Percentiles rank a stretch among this genome's conserved stretches.
phyloP scores from a whole-genome alignment of 1,140 invertebrate species.

The Tetramorium alpestre region DNA sequence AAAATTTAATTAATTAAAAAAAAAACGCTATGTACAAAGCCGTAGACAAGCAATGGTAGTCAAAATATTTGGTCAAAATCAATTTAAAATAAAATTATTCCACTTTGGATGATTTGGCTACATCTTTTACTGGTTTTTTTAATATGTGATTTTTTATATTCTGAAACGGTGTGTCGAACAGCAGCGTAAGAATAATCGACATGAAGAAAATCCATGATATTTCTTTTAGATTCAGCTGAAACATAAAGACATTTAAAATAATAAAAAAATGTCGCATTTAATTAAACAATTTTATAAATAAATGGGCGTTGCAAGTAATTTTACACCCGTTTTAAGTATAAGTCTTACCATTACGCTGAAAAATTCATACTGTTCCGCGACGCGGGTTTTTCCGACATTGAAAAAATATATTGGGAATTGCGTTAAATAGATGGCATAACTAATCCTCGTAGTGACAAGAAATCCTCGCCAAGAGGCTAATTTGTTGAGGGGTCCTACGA shows the following conservation, averaged over 20 bases:
- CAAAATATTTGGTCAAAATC: conserved; percentile 28
- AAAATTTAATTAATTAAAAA: conserved; percentile 1
- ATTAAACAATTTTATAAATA: neutral
- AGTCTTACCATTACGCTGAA: conserved; percentile 85
- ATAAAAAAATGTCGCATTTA: conserved; percentile 15
- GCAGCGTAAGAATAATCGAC: conserved; percentile 88
- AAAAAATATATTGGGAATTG: conserved; percentile 90
- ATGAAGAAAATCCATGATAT: conserved; percentile 86
- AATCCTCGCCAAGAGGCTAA: conserved; percentile 88
- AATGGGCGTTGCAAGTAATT: neutral
- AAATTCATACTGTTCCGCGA: conserved; percentile 86
- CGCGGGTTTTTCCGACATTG: conserved; percentile 87
- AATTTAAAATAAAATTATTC: conserved; percentile 68
- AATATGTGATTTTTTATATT: conserved; percentile 87
- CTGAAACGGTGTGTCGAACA: conserved; percentile 90
- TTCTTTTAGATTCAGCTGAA: conserved; percentile 87
- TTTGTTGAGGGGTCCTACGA: conserved; percentile 85
- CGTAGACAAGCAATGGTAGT: conserved; percentile 26
- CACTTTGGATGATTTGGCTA: conserved; percentile 70
- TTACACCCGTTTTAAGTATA: neutral
- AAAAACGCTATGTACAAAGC: conserved; percentile 71
- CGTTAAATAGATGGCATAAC: conserved; percentile 89
- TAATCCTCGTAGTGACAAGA: conserved; percentile 87
- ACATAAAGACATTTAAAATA: conserved; percentile 70
- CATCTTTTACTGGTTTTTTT: conserved; percentile 68